A percentile compares a stretch with the other conserved stretches of the same genome.
Conservation (phyloP, 2,888 invertebrate genomes). For the Drosophila borealis region DNA sequence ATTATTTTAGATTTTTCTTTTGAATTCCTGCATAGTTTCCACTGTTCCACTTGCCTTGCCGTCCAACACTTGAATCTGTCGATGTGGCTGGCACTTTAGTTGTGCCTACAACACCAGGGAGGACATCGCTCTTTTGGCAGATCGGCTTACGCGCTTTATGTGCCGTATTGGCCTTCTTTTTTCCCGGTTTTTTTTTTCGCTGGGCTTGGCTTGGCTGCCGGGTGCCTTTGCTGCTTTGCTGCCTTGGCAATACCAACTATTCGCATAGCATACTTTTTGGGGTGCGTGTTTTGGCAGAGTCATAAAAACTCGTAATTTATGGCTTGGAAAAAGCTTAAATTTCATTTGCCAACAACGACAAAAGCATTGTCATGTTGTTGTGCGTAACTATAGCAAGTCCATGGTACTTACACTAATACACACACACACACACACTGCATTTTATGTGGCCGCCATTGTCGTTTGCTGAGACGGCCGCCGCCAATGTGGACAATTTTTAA, state of each 20-base stretch:
- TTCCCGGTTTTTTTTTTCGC: conserved; percentile 7
- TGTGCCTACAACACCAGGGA: conserved; percentile 44
- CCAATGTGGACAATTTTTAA: conserved; percentile 52
- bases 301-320: conserved; percentile 82
- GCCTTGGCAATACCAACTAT: conserved; percentile 61
- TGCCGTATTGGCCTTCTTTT: conserved; percentile 46
- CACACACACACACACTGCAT: conserved; percentile 30
- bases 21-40: conserved; percentile 15
- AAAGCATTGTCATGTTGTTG: conserved; percentile 58
- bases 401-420: conserved; percentile 42
- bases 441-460: conserved; percentile 56
- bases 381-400: conserved; percentile 65
- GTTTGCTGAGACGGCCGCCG: conserved; percentile 30
- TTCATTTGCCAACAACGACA: conserved; percentile 80
- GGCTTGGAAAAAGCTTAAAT: conserved; percentile 82
- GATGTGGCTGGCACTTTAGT: conserved; percentile 51
- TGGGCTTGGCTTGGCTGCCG: conserved; percentile 13
- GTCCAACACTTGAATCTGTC: conserved; percentile 69
- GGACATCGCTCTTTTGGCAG: conserved; percentile 69
- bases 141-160: conserved; percentile 77
- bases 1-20: conserved; percentile 3
- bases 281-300: conserved; percentile 64
- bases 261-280: conserved; percentile 59
- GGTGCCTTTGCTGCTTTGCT: conserved; percentile 33
- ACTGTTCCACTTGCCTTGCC: conserved; percentile 46